Evolutionary conservation across 2,888 invertebrate species (phyloP).

Genomic region (Cheilosia urbana): DNA sequence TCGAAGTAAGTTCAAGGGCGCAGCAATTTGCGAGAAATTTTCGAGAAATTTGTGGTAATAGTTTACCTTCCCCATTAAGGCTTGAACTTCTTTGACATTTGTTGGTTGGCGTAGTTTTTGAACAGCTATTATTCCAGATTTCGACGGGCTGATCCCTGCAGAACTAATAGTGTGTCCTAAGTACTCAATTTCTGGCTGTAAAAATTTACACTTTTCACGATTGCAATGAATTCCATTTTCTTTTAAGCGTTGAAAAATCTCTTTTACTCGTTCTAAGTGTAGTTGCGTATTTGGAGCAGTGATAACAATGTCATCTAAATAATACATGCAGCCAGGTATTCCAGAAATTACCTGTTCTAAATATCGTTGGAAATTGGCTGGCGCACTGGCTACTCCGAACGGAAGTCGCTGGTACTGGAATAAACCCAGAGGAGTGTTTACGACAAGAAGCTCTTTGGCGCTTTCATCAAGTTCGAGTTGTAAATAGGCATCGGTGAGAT

Average conservation of each 20-base stretch:
- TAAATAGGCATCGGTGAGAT: conserved; percentile 79
- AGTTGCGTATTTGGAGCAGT: not conserved
- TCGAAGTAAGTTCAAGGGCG: not conserved
- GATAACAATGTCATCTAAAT: not conserved
- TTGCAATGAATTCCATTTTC: too few species aligned
- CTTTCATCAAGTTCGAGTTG: conserved; percentile 67
- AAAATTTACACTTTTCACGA: too few species aligned
- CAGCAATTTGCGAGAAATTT: not conserved
- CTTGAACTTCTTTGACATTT: not conserved
- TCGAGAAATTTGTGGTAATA: not conserved
- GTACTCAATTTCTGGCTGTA: too few species aligned
- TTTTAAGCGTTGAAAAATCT: not conserved
- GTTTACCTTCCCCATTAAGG: not conserved
- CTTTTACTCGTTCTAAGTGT: not conserved
- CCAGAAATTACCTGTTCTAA: not conserved
- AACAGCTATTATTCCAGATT: not conserved
- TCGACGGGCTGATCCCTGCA: not conserved
- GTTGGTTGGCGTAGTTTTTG: not conserved
- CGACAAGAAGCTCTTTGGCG: not conserved
- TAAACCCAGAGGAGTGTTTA: not conserved
- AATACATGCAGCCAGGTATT: not conserved
- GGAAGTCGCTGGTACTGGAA: not conserved
- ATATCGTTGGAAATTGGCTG: not conserved
- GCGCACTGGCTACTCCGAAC: too few species aligned
- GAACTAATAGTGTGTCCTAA: too few species aligned